A percentile compares a stretch with the other conserved stretches of the same genome.
These are phyloP conservation scores for Dunckerocampus dactyliophorus DNA, from an alignment of 2,113 vertebrate species.

Conservation along the genomic window DNA sequence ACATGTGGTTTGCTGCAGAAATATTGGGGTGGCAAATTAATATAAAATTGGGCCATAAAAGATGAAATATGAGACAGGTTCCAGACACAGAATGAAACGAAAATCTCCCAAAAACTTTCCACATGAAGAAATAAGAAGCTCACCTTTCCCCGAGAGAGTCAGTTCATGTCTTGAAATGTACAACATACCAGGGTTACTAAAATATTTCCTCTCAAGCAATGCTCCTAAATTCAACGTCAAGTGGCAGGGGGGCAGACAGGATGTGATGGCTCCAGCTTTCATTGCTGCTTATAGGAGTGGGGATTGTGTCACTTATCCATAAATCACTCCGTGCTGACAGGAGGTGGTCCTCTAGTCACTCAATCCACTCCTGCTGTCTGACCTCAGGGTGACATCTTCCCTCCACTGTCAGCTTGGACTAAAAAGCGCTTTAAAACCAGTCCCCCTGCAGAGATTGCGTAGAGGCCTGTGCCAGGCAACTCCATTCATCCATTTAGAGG, in stretches of 20 bases:
- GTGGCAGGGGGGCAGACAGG: constrained; percentile 11
- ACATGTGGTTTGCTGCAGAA: constrained; percentile 38
- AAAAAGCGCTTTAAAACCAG: constrained; percentile 40
- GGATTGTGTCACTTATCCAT: constrained; percentile 61
- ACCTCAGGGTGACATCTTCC: constrained; percentile 52
- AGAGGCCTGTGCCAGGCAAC: constrained; percentile 28
- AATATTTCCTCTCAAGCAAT: constrained; percentile 38
- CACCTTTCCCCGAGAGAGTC: constrained; percentile 22
- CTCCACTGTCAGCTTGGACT: constrained; percentile 51
- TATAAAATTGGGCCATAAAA: constrained; percentile 56
- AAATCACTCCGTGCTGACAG: constrained; percentile 65
- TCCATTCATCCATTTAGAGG: constrained; percentile 46
- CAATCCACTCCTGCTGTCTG: constrained; percentile 39
- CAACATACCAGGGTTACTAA: constrained; percentile 27
- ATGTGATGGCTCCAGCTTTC: constrained; percentile 32
- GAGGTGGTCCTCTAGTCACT: constrained; percentile 56
- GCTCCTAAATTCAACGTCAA: constrained; percentile 18
- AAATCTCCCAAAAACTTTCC: constrained; percentile 58
- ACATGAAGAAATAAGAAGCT: constrained; percentile 57
- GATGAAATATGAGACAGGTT: constrained; percentile 55
- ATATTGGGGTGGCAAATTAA: constrained; percentile 47
- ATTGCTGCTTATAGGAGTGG: constrained; percentile 47
- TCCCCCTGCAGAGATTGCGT: constrained; percentile 32
- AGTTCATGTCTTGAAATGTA: constrained; percentile 28
- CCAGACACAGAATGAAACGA: constrained; percentile 51